Evolutionary conservation across 2,888 invertebrate species (phyloP).

Genomic region (Amphiduros pacificus): DNA sequence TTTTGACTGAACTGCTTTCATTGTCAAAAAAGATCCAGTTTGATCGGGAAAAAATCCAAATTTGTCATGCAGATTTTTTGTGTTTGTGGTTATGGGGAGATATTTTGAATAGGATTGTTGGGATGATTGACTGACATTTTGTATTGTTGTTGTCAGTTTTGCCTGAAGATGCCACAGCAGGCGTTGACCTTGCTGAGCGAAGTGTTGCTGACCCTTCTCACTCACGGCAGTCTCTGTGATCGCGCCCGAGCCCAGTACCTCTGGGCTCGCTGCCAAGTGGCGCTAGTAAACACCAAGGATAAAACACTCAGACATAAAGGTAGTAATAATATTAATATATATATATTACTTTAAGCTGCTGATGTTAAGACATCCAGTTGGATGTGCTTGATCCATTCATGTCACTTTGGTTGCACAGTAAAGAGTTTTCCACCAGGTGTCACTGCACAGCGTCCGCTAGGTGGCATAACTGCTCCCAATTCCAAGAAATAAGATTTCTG

Average conservation of each 20-base stretch:
- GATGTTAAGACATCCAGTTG: too few relatives aligned
- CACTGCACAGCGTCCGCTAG: too few relatives aligned
- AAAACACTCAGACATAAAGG: constrained; percentile 49
- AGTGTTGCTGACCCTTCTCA: constrained; percentile 73
- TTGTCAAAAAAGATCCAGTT: too few relatives aligned
- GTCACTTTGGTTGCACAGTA: too few relatives aligned
- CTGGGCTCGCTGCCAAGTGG: constrained; percentile 78
- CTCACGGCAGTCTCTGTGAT: constrained; percentile 81
- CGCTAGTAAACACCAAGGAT: constrained; percentile 48
- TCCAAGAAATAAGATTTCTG: too few relatives aligned
- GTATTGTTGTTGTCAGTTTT: constrained; percentile 63
- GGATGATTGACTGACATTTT: background rate
- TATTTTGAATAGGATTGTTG: background rate
- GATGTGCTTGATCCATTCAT: too few relatives aligned
- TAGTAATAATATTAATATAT: constrained; percentile 13
- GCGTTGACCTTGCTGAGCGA: constrained; percentile 73
- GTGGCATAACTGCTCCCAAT: too few relatives aligned
- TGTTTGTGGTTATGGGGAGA: too few relatives aligned
- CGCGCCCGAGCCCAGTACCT: constrained; percentile 76
- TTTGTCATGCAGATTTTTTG: too few relatives aligned
- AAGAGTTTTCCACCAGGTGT: too few relatives aligned
- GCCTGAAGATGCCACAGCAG: constrained; percentile 76
- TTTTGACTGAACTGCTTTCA: too few relatives aligned
- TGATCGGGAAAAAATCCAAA: too few relatives aligned
- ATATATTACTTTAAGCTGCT: background rate